Percentiles rank a stretch among this genome's conserved stretches.
Evolutionary conservation across 1,140 invertebrate species (phyloP).

Genomic region (Oscheius sp.): DNA sequence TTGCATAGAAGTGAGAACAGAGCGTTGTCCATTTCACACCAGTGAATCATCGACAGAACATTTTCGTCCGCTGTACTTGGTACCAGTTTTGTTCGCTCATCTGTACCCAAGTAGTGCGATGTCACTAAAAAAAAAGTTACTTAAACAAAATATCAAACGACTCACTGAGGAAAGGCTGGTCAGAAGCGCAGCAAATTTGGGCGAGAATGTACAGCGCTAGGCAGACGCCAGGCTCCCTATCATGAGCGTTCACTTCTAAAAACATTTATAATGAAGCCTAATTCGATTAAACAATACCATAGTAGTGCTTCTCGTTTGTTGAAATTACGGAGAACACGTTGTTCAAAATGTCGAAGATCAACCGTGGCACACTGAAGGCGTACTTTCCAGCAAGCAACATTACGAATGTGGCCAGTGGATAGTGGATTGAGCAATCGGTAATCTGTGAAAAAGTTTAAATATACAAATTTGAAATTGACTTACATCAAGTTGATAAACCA

Average conservation of each 20-base stretch:
- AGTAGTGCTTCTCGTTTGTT: neutral
- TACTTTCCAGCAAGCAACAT: constrained; percentile 24
- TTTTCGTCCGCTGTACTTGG: constrained; percentile 15
- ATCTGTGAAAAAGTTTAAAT: constrained; percentile 13
- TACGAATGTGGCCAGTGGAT: constrained; percentile 22
- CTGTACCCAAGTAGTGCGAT: constrained; percentile 12
- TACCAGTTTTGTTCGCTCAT: constrained; percentile 22
- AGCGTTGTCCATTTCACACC: constrained; percentile 21
- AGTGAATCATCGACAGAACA: constrained; percentile 23
- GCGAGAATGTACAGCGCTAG: constrained; percentile 17
- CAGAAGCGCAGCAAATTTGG: constrained; percentile 6
- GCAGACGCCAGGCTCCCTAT: neutral
- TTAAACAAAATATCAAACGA: neutral
- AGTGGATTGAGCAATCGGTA: constrained; percentile 19
- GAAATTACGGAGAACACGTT: neutral
- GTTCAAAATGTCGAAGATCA: neutral
- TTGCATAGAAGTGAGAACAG: constrained; percentile 15
- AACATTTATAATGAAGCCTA: neutral
- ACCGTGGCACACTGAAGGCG: constrained; percentile 10
- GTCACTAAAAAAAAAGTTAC: constrained; percentile 19
- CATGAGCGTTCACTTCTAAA: neutral
- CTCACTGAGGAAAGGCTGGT: constrained; percentile 24
- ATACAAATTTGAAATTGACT: neutral
- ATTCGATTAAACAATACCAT: neutral
- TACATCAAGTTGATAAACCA: constrained; percentile 13